Conservation (phyloP, 2,113 vertebrate species). For the Rostratula benghalensis region DNA sequence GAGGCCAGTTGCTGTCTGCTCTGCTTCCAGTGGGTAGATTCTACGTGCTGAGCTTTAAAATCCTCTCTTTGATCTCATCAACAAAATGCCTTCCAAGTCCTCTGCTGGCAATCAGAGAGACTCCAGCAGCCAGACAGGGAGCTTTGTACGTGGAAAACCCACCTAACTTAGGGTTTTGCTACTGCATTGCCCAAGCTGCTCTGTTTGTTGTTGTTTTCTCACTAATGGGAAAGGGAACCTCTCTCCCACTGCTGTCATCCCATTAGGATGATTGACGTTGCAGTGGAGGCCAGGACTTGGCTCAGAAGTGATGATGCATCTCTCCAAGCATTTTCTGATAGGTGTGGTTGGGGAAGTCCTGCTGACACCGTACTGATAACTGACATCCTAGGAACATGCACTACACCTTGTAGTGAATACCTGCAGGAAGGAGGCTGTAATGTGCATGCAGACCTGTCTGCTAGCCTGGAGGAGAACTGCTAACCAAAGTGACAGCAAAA, state of each 20-base stretch:
- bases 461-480: not conserved
- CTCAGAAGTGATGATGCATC: not conserved
- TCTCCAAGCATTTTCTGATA: not conserved
- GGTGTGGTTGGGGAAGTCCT: not conserved
- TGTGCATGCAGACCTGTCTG: not conserved
- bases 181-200: not conserved
- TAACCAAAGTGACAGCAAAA: not conserved
- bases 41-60: not conserved
- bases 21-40: slow-evolving; percentile 6
- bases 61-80: not conserved
- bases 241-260: not conserved
- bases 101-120: not conserved
- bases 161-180: not conserved
- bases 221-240: not conserved
- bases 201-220: not conserved
- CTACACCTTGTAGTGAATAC: not conserved
- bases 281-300: not conserved
- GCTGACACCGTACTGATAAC: accelerated
- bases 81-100: slow-evolving; percentile 8
- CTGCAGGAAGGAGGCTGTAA: not conserved
- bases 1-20: not conserved
- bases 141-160: slow-evolving; percentile 13
- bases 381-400: not conserved
- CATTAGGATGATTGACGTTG: not conserved
- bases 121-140: slow-evolving; percentile 43